Evolutionary conservation across 2,888 invertebrate genomes (phyloP).

Genomic region (Pterostichus madidus): DNA sequence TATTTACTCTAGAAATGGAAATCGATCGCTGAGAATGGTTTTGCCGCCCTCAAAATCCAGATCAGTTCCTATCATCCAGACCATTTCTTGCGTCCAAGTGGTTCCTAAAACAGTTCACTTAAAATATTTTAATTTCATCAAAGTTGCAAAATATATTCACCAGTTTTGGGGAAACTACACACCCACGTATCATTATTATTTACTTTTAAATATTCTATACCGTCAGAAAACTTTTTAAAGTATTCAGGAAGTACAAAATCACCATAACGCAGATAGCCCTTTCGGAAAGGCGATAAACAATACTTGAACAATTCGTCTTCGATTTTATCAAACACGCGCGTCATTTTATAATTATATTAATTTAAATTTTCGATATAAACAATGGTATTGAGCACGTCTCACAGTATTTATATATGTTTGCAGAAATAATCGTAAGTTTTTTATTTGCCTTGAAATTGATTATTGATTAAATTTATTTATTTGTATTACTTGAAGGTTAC

Average conservation of each 20-base stretch:
- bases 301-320: slow-evolving; percentile 46
- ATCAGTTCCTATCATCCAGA: slow-evolving; percentile 84
- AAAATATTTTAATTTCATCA: background rate
- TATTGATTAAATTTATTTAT: background rate
- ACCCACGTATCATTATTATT: slow-evolving; percentile 54
- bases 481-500: slow-evolving; percentile 2
- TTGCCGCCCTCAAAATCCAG: slow-evolving; percentile 81
- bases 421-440: slow-evolving; percentile 10
- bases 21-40: slow-evolving; percentile 80
- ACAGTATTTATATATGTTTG: slow-evolving; percentile 20
- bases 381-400: background rate
- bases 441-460: slow-evolving; percentile 23
- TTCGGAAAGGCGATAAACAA: slow-evolving; percentile 52
- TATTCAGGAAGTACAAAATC: slow-evolving; percentile 56
- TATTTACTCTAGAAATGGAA: slow-evolving; percentile 85
- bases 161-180: slow-evolving; percentile 64
- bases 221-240: slow-evolving; percentile 37
- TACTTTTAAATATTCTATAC: slow-evolving; percentile 42
- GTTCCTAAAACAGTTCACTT: slow-evolving; percentile 79
- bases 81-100: slow-evolving; percentile 89
- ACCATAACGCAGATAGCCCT: slow-evolving; percentile 43
- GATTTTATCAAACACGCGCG: slow-evolving; percentile 44
- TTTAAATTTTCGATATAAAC: background rate
- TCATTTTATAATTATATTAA: slow-evolving; percentile 13
- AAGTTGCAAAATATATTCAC: slow-evolving; percentile 3